These are phyloP conservation scores for Tenrec ecaudatus DNA, from an alignment of 2,113 vertebrate genomes.

Conservation along the genomic window DNA sequence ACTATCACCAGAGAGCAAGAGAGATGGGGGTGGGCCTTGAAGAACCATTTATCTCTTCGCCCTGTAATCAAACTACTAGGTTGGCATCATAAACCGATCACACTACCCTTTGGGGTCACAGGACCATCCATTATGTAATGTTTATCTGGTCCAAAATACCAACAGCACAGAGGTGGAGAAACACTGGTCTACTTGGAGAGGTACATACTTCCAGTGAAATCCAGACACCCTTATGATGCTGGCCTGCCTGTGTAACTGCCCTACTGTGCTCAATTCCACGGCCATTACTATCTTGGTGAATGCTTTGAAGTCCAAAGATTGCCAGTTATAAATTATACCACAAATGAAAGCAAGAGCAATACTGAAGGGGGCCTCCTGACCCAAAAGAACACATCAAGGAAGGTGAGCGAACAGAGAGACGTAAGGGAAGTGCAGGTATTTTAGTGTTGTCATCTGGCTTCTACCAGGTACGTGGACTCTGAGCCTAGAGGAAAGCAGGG, in stretches of 20 bases:
- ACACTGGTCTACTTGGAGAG: not conserved
- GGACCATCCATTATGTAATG: fast-evolving
- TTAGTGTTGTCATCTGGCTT: not conserved
- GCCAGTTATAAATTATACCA: not conserved
- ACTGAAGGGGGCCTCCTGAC: not conserved
- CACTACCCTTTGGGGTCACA: not conserved
- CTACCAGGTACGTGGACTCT: not conserved
- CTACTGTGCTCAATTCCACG: not conserved
- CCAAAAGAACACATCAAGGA: not conserved
- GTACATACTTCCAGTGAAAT: not conserved
- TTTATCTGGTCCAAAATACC: not conserved
- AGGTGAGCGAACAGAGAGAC: too few relatives aligned
- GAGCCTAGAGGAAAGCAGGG: too few relatives aligned
- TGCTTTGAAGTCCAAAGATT: not conserved
- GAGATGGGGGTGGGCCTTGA: too few relatives aligned
- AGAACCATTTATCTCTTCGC: too few relatives aligned
- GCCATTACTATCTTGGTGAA: not conserved
- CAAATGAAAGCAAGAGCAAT: not conserved
- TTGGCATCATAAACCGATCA: too few relatives aligned
- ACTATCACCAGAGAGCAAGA: too few relatives aligned
- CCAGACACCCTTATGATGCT: not conserved
- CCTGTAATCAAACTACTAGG: too few relatives aligned
- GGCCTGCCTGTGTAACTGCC: not conserved
- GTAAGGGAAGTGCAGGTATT: not conserved
- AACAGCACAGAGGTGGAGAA: not conserved